Evolutionary conservation across 23 tunicate species (phyloP), one percentile per base, ranked within the genome.

Genomic region (Corella eumyota): DNA sequence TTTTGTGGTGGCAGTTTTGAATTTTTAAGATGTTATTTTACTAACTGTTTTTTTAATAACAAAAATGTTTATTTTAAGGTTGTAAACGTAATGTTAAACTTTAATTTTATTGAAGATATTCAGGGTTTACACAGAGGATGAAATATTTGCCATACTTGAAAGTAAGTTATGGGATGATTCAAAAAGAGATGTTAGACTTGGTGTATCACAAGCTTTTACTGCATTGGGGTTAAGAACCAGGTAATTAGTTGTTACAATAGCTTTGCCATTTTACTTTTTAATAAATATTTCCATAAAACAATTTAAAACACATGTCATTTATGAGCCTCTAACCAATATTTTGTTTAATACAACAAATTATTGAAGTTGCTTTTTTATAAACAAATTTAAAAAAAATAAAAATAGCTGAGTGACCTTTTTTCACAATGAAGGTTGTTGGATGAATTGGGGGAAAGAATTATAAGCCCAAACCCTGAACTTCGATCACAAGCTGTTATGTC

Each of bases 401-500:
- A n/a, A n/a, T n/a, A n/a, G n/a, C n/a, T n/a, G n/a, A 15, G 22
- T 13, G 25, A n/a, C 5, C 3, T 56, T 26, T 5, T 2, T 56
- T 60, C 23, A 31, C 2, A 32, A 25, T 27, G 4, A 27, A 85
- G 95, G 59, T 44, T 85, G 36, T 22, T 85, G 48, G 95, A 77
- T 40, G 83, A 63, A 27, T 50, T 85, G 67, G 95, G 71, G 49
- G 32, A 62, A 11, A 29, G 60, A 50, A 58, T 85, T 35, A 45
- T 46, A 19, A 49, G 54, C 46, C 6, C 68, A 1, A 71, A 52
- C 45, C 65, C 77, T 49, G 95, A 85, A 49, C 46, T 59, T 28
- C 74, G 95, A 60, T 80, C 95, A 2, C 95, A 61, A 17, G 85
- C 95, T 17, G 95, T 85, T 15, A 77, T 85, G 69, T 77, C 85